Percentiles rank a stretch among this genome's conserved stretches.
phyloP scores from a whole-genome alignment of 2,113 vertebrate genomes.

The Podarcis muralis region DNA sequence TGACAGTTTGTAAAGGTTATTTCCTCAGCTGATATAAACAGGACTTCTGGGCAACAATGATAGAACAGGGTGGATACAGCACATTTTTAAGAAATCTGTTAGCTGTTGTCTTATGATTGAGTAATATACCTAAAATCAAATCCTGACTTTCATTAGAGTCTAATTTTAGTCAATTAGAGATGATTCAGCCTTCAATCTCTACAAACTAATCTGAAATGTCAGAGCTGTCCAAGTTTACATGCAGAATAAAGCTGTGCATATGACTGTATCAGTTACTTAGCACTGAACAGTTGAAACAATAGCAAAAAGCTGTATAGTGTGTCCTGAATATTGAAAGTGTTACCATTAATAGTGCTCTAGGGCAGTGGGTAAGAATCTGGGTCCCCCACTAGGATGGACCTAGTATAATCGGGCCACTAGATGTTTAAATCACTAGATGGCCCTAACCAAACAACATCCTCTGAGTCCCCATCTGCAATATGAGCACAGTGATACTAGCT shows the following conservation, averaged over 20 bases:
- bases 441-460: too few relatives aligned
- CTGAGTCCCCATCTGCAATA: too few relatives aligned
- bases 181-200: neutral
- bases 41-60: neutral
- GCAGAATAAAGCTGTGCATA: conserved; percentile 2
- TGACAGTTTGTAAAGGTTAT: conserved; percentile 18
- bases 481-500: too few relatives aligned
- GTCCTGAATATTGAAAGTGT: neutral
- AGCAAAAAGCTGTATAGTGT: neutral
- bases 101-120: conserved; percentile 9
- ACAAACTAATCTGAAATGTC: conserved; percentile 12
- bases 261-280: neutral
- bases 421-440: too few relatives aligned
- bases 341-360: neutral
- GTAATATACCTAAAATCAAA: conserved; percentile 24
- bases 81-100: conserved; percentile 25
- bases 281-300: conserved; percentile 3
- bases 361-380: neutral
- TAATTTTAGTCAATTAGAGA: conserved; percentile 1
- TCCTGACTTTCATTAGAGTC: neutral
- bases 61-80: neutral
- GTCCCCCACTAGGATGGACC: too few relatives aligned
- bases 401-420: too few relatives aligned
- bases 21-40: neutral
- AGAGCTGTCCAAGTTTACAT: conserved; percentile 9